Conservation (phyloP, 2,797 vertebrate genomes). For the Poliocrania exsul region DNA sequence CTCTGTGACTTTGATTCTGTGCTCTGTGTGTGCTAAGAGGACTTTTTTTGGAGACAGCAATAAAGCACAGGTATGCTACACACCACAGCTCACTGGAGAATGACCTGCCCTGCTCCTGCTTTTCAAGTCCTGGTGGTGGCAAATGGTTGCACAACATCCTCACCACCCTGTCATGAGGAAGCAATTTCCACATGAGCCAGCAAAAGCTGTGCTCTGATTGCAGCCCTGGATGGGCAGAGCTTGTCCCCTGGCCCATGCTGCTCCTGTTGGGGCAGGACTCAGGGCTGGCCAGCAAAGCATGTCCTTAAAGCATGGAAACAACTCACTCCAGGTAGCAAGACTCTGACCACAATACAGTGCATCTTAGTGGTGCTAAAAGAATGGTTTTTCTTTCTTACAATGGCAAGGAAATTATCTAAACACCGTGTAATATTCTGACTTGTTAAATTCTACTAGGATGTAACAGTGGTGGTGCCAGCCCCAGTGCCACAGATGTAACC, state of each 20-base stretch:
- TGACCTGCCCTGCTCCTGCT: neutral
- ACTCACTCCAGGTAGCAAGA: neutral
- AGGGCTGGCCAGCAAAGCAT: neutral
- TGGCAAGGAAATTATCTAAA: neutral
- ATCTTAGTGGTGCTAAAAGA: neutral
- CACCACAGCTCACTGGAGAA: neutral
- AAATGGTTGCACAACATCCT: neutral
- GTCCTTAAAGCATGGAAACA: neutral
- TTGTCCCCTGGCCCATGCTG: fast-evolving
- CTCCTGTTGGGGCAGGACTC: neutral
- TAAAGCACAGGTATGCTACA: neutral
- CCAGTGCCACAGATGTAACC: neutral
- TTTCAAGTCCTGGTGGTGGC: neutral
- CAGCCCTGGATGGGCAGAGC: neutral
- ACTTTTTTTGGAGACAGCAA: neutral
- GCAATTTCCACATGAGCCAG: neutral
- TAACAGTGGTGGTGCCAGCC: neutral
- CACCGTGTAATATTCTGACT: fast-evolving
- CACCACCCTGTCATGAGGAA: neutral
- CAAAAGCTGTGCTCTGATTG: fast-evolving
- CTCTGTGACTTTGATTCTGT: neutral
- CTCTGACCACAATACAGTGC: neutral
- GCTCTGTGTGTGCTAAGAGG: neutral
- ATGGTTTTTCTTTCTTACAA: fast-evolving
- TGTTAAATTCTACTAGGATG: neutral